Conservation (phyloP, 1,140 invertebrate species). For the Dryas iulia region DNA sequence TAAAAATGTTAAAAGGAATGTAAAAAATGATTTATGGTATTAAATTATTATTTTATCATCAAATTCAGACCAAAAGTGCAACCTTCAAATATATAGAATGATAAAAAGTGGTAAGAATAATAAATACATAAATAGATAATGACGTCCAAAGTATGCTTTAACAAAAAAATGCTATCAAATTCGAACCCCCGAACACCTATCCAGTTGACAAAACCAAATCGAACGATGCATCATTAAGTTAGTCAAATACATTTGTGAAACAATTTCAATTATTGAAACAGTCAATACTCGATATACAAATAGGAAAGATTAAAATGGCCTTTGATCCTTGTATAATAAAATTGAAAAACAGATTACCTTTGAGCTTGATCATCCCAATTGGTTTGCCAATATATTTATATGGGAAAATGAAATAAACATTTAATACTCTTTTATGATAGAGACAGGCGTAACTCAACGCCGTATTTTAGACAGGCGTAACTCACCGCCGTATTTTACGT, state of each 20-base stretch:
- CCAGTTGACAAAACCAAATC: neutral
- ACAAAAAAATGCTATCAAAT: no score
- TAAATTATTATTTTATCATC: no score
- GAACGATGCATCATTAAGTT: neutral
- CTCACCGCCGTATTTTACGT: no score
- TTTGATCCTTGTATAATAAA: constrained; percentile 3
- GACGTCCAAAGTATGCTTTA: no score
- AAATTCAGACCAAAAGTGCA: no score
- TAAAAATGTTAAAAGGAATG: no score
- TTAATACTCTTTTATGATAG: neutral
- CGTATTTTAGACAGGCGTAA: no score
- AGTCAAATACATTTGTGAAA: neutral
- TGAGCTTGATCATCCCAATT: neutral
- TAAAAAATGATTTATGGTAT: no score
- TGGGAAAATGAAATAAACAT: no score
- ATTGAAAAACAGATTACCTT: constrained; percentile 3
- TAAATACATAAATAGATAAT: no score
- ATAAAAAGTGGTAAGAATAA: no score
- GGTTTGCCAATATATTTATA: neutral
- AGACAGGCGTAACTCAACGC: neutral
- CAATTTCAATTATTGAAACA: constrained; percentile 1
- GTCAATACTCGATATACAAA: neutral
- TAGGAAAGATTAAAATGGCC: constrained; percentile 2
- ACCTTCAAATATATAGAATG: no score
- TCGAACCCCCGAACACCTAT: neutral